Evolutionary conservation across 2,113 vertebrate species (phyloP), one percentile per base, ranked within the genome.

Genomic region (Lophius piscatorius): DNA sequence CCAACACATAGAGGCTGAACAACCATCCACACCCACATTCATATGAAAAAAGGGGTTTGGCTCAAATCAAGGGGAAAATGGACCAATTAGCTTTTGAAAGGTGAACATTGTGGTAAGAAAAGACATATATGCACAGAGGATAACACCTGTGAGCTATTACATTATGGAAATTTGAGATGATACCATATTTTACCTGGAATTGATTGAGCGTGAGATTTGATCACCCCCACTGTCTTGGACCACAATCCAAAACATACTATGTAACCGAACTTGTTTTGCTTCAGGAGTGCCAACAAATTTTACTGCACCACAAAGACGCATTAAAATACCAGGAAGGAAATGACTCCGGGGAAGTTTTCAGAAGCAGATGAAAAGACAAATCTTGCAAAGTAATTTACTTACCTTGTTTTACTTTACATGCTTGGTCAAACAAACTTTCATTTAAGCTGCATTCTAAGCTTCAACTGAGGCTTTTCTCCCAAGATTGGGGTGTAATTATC

Each of bases 91-190:
- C 49, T 56, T 52, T 54, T 6, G 13, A 56, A 63, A 57, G 61
- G 64, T 5, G 13, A 45, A 59, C 46, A 5, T 9, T 16, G 45
- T 23, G 26, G 50, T 54, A 23, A 49, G 31, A 63, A 34, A 12
- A 42, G 39, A 36, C 61, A 49, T n/a, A 48, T 36, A 40, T 29
- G 54, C 42, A 54, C 14, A 17, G 14, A 67, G 56, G 28, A 17
- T 21, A 74, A 20, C 68, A 72, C 49, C 58, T 80, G 74, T 54
- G 24, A 82, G 63, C 73, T 35, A 79, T 82, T 80, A 78, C 6
- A 45, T 46, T 42, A 20, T 5, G 17, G 61, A 78, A 65, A 70
- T 78, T 45, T 26, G n/a, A n/a, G n/a, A 71, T 79, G 65, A 58
- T 74, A 59, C 29, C 31, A 24, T 46, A 52, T 23, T 72, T 42